Base-by-base conservation (phyloP, 2,113 vertebrate species). In the Hippocampus comes region DNA sequence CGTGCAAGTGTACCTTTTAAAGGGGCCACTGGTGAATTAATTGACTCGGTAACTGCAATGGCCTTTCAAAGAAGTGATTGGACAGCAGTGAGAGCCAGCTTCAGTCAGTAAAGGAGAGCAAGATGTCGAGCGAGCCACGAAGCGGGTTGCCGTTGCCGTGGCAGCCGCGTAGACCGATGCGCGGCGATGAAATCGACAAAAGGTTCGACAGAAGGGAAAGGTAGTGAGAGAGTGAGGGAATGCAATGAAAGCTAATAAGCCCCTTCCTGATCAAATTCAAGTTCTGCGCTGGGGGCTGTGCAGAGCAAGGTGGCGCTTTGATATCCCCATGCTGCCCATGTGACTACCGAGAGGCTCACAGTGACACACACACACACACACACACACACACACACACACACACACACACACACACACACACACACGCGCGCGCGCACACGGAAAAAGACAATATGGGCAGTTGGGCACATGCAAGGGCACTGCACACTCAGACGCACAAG, bases 211-310 rank as follows among this genome's bases (percentile, higher is more conserved):
- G 51, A 64, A 82, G 77, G 74, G 77, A 76, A 18, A 1, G 57
- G 72, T 60, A n/a, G 41, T 38, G 61, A 63, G 46, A 68, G 72
- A 82, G 57, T 66, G 67, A 38, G 61, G 64, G 70, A 81, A 80
- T 83, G 73, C 86, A 86, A 88, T 88, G 80, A 85, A 86, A 88
- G 70, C 77, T 79, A 77, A 85, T 82, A 82, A 82, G 63, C 68
- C 69, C 74, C 83, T 46, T 71, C 75, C 77, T 90, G 88, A 91
- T 91, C 86, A 88, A 81, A 90, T 89, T 90, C 68, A 85, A 84
- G 83, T 84, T 78, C 42, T 42, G 63, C 34, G 81, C 86, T 87
- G 66, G 30, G 6, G 88, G 86, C 74, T 9, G 41, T 72, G 76
- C 77, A 78, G 67, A 75, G 70, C 70, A 83, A 75, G 78, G 63